These are phyloP conservation scores for Vultur gryphus DNA, from an alignment of 2,797 vertebrate species.

Conservation along the genomic window DNA sequence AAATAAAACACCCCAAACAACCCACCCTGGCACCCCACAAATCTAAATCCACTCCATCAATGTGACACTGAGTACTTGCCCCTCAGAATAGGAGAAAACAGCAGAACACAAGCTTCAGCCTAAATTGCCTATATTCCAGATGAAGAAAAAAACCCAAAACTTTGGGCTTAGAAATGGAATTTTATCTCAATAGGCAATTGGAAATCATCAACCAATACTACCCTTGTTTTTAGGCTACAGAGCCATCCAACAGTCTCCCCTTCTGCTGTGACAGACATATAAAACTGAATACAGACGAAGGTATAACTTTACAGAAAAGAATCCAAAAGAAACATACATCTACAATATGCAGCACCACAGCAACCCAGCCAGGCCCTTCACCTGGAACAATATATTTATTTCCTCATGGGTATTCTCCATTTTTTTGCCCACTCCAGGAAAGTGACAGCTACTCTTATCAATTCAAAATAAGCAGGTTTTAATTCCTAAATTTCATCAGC, in stretches of 20 bases:
- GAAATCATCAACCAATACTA: background rate
- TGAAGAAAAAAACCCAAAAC: accelerated
- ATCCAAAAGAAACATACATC: background rate
- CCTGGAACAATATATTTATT: background rate
- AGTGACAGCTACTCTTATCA: background rate
- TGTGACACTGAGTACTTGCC: background rate
- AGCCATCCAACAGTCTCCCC: background rate
- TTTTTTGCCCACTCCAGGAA: background rate
- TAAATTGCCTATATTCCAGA: background rate
- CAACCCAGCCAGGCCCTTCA: background rate
- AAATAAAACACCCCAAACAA: background rate
- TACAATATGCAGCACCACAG: accelerated
- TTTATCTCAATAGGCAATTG: background rate
- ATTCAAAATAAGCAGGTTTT: background rate
- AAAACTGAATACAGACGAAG: background rate
- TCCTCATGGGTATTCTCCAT: background rate
- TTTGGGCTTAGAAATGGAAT: background rate
- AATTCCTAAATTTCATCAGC: background rate
- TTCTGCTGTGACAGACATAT: background rate
- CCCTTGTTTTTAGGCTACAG: background rate
- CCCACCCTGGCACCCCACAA: background rate
- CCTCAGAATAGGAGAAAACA: background rate
- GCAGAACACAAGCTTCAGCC: background rate
- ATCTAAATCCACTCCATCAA: background rate
- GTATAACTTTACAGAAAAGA: background rate